Percentiles rank a stretch among this genome's conserved stretches.
Conservation (phyloP, 2,888 invertebrate genomes). For the Pomacea canaliculata region DNA sequence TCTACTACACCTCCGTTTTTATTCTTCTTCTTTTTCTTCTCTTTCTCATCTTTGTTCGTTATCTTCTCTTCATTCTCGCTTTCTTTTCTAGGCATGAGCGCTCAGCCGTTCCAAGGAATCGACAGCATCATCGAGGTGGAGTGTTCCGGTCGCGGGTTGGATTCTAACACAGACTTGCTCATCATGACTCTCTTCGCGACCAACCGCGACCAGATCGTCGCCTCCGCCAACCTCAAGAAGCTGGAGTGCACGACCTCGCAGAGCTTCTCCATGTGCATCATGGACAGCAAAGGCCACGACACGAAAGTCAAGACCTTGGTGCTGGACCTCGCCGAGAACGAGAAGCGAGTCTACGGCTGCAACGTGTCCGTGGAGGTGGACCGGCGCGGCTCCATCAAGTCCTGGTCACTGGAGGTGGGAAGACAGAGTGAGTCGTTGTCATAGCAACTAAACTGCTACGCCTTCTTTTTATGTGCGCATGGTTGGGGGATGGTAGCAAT, state of each 20-base stretch:
- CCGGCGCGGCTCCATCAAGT: too few species aligned
- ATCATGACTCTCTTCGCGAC: slow-evolving; percentile 7
- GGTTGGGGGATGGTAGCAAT: too few species aligned
- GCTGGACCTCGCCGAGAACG: slow-evolving; percentile 10
- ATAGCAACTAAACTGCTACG: too few species aligned
- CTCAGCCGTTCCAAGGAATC: not conserved
- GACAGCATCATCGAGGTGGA: slow-evolving; percentile 22
- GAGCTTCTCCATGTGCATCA: slow-evolving; percentile 22
- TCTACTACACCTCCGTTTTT: not conserved
- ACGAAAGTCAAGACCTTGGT: slow-evolving; percentile 19
- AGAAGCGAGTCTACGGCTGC: slow-evolving; percentile 13
- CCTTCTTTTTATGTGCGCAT: too few species aligned
- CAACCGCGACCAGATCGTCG: slow-evolving; percentile 2
- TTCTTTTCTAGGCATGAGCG: not conserved
- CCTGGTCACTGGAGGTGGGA: too few species aligned
- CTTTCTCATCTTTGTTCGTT: not conserved
- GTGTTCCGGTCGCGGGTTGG: slow-evolving; percentile 7
- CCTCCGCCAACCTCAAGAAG: slow-evolving; percentile 22
- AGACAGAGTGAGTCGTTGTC: too few species aligned
- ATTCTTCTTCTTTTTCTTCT: not conserved
- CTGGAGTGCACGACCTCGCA: slow-evolving; percentile 20
- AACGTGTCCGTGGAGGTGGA: slow-evolving; percentile 9
- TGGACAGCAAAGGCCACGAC: slow-evolving; percentile 2
- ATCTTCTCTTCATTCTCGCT: not conserved
- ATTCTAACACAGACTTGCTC: slow-evolving; percentile 1